Evolutionary conservation across 2,888 invertebrate species (phyloP), one percentile per base, ranked within the genome.

Genomic region (Ditula angustiorana): DNA sequence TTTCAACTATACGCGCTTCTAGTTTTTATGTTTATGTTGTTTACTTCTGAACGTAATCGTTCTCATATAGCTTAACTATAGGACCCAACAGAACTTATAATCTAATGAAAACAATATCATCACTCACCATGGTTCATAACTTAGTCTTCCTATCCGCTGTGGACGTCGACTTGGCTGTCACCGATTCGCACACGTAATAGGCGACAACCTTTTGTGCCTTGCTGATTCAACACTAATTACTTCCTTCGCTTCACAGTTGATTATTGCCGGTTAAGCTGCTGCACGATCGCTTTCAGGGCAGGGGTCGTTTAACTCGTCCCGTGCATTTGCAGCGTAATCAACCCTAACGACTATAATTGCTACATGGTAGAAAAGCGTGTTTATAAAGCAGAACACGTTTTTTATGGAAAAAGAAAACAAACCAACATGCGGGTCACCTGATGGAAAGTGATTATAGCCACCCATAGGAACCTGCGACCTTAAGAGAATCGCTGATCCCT

Each of bases 141-240:
- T 8, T 0, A 10, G 19, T 19, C 13, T 13, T 37, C 41, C 16
- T 16, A 16, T 5, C 10, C 7, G 4, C 30, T 8, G 16, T 19
- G 2, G 41, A 1, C 8, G 19, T 19, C 41, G 19, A 41, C 37
- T 37, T n/a, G 16, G n/a, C 10, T 1, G 19, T 10, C 41, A 41
- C 41, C 19, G 19, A 41, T 41, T 3, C 30, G 24, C 28, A 53
- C 46, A 75, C 68, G 76, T 70, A 79, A 77, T 74, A 65, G 53
- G 58, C 53, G 10, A 63, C 52, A 46, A 5, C 46, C 60, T 64
- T 72, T 71, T 70, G 67, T 71, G 59, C 67, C 69, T 69, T 70
- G 73, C 76, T 76, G 77, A 81, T 75, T 76, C 77, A 64, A 74
- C 75, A 76, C 74, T 80, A 81, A 81, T 81, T 77, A 76, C 72